Base-by-base conservation (phyloP, 2,888 invertebrate species). In the Acholoe squamosa region DNA sequence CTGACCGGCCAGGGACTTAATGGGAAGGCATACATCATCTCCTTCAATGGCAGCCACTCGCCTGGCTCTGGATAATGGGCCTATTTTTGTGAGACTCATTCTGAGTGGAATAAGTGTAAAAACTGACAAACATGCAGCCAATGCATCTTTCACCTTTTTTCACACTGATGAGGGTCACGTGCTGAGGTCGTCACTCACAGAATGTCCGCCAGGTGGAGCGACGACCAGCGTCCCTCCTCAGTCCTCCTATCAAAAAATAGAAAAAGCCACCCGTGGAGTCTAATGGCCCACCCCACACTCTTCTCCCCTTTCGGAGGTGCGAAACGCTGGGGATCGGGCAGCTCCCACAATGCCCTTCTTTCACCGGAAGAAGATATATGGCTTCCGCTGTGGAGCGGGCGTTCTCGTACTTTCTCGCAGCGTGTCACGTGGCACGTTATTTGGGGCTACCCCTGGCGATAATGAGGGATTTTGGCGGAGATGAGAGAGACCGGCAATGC, bases 301-400 rank as follows among this genome's bases (percentile, higher is more conserved):
- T 43, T 80, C 80, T 80, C 80, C 80, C 34, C 16, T 80, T 33
- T 43, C 80, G 34, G 43, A 80, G 80, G 80, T 80, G 80, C 80
- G 22, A 80, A 80, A 28, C 54, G 19, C n/a, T n/a, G 16, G 56
- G 86, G 86, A 86, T 86, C 86, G 54, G 54, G 14, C 54, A 10
- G 54, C 54, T 54, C 86, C 52, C 56, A 86, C 86, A 86, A 86
- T 86, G 86, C 86, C 52, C 56, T 54, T 86, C 86, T 86, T 86
- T 86, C 86, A 86, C 52, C 28, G 52, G 28, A 54, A 56, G 54
- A 86, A 86, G 86, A 86, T 86, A 86, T 86, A 86, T 86, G 33
- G 86, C 86, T 86, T 86, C 86, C 86, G 52, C 52, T 80, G 12
- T 43, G 80, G 33, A 7, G 43, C 80, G 34, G 25, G 80, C 25